Percentiles rank a stretch among this genome's conserved stretches.
These are phyloP conservation scores for Microplitis manilae DNA, from an alignment of 2,888 invertebrate genomes.

Conservation along the genomic window DNA sequence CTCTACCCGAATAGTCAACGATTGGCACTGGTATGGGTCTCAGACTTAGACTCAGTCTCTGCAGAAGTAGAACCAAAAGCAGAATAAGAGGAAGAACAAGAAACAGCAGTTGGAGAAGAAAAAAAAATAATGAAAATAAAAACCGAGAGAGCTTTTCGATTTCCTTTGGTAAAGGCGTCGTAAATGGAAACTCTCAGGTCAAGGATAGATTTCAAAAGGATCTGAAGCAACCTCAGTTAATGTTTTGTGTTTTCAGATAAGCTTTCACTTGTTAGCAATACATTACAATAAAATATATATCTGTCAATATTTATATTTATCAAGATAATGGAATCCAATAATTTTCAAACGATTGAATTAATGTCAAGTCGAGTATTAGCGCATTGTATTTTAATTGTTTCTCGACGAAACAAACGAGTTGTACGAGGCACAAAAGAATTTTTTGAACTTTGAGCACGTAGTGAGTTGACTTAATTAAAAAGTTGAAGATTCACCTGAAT, in stretches of 20 bases:
- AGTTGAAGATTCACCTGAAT: slow-evolving; percentile 6
- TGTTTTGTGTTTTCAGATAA: slow-evolving; percentile 26
- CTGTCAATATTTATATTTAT: too few species aligned
- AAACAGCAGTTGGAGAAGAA: neutral
- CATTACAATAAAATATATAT: slow-evolving; percentile 1
- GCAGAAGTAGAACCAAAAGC: neutral
- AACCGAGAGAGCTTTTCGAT: slow-evolving; percentile 33
- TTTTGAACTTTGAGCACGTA: neutral
- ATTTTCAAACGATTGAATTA: too few species aligned
- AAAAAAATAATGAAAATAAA: slow-evolving; percentile 9
- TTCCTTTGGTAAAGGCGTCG: slow-evolving; percentile 26
- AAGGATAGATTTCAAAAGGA: slow-evolving; percentile 20
- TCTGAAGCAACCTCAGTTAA: slow-evolving; percentile 11
- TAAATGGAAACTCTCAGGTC: slow-evolving; percentile 39
- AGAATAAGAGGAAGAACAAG: neutral
- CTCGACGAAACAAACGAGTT: neutral
- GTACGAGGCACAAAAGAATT: neutral
- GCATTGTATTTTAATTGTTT: neutral
- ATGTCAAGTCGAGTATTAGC: neutral
- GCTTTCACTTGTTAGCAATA: slow-evolving; percentile 8
- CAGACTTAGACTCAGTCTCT: neutral
- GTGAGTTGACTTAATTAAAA: slow-evolving; percentile 17
- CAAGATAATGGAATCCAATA: neutral
- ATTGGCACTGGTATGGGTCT: slow-evolving; percentile 26
- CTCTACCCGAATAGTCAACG: slow-evolving; percentile 20